Conservation (phyloP, 2,888 invertebrate species). For the Ethmia dodecea region DNA sequence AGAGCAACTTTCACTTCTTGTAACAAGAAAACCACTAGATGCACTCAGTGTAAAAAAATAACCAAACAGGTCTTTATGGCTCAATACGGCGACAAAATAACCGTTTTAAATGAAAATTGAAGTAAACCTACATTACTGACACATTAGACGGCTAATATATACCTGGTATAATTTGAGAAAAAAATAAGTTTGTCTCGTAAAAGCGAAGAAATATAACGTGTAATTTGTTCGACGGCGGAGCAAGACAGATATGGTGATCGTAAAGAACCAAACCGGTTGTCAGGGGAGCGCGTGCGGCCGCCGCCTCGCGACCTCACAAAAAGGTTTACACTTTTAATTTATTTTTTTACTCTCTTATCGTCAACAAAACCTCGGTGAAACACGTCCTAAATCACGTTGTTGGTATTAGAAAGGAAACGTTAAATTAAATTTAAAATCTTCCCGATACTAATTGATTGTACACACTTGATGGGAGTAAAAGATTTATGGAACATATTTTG, state of each 20-base stretch:
- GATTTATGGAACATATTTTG: no score
- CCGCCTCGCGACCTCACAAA: slow-evolving; percentile 70
- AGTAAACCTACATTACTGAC: slow-evolving; percentile 47
- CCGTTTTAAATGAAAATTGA: slow-evolving; percentile 47
- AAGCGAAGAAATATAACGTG: slow-evolving; percentile 74
- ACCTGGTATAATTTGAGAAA: slow-evolving; percentile 47
- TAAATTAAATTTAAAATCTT: slow-evolving; percentile 47
- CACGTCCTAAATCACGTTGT: slow-evolving; percentile 61
- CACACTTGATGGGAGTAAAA: background rate
- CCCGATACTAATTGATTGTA: background rate
- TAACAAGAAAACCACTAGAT: slow-evolving; percentile 28
- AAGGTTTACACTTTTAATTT: slow-evolving; percentile 69
- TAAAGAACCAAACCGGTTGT: slow-evolving; percentile 71
- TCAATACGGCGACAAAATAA: slow-evolving; percentile 40
- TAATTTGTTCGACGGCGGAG: slow-evolving; percentile 73
- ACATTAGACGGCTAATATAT: slow-evolving; percentile 60
- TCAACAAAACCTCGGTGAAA: slow-evolving; percentile 61
- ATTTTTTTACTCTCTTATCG: slow-evolving; percentile 62
- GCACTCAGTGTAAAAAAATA: slow-evolving; percentile 38
- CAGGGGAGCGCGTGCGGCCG: slow-evolving; percentile 62
- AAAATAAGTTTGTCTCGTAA: slow-evolving; percentile 64
- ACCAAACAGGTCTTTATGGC: slow-evolving; percentile 35
- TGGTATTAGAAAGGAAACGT: slow-evolving; percentile 52
- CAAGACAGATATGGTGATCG: slow-evolving; percentile 74
- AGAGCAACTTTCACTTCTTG: slow-evolving; percentile 39